Conservation (phyloP, 2,797 vertebrate species). For the Enteromius radiatus region DNA sequence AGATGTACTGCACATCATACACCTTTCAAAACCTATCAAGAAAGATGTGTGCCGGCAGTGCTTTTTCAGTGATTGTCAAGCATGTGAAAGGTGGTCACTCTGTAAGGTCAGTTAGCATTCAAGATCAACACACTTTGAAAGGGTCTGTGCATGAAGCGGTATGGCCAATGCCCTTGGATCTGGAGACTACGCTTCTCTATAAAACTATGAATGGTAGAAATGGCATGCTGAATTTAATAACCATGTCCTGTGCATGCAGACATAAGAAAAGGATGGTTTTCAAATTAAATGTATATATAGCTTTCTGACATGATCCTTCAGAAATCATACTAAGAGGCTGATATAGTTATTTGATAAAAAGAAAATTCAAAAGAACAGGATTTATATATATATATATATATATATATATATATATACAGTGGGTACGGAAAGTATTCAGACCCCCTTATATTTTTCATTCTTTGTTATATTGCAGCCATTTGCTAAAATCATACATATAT, state of each 20-base stretch:
- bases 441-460: too few species aligned
- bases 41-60: slow-evolving; percentile 61
- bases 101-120: slow-evolving; percentile 44
- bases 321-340: not conserved
- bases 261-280: not conserved
- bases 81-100: slow-evolving; percentile 58
- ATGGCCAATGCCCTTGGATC: not conserved
- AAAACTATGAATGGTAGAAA: slow-evolving; percentile 12
- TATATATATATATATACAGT: too few species aligned
- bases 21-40: slow-evolving; percentile 67
- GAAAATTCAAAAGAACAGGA: too few species aligned
- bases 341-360: too few species aligned
- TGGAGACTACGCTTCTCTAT: not conserved
- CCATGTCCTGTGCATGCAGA: not conserved
- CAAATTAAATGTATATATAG: not conserved
- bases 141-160: not conserved
- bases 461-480: too few species aligned
- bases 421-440: too few species aligned
- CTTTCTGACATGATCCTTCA: not conserved
- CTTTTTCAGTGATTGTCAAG: slow-evolving; percentile 74
- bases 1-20: slow-evolving; percentile 43
- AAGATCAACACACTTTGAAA: slow-evolving; percentile 41
- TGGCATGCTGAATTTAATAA: not conserved
- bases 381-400: too few species aligned
- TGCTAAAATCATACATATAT: too few species aligned